Percentiles rank a stretch among this genome's conserved stretches.
Evolutionary conservation across 1,140 invertebrate species (phyloP).

Genomic region (Euwallacea fornicatus): DNA sequence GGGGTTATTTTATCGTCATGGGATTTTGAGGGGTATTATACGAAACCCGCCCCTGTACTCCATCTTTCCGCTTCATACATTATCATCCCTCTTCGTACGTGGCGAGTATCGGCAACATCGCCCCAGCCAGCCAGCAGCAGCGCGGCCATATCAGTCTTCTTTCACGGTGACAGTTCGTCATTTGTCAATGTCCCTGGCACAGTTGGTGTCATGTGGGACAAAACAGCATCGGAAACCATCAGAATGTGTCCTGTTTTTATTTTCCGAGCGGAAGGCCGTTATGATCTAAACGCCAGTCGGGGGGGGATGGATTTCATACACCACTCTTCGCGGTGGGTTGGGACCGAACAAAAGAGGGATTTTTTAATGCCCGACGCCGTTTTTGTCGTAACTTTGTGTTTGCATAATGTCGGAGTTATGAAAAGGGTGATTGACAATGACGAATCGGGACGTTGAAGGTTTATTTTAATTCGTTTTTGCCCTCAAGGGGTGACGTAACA

Average conservation of each 20-base stretch:
- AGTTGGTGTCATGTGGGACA: constrained; percentile 56
- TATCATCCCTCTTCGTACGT: constrained; percentile 15
- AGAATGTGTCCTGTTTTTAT: constrained; percentile 45
- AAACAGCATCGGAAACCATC: constrained; percentile 51
- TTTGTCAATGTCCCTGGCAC: constrained; percentile 55
- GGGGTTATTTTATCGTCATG: no score
- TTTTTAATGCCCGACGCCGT: constrained; percentile 51
- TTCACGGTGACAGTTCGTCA: constrained; percentile 56
- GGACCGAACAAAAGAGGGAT: constrained; percentile 47
- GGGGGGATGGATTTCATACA: constrained; percentile 52
- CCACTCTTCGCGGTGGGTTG: constrained; percentile 8
- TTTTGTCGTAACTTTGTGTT: constrained; percentile 40
- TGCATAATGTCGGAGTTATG: constrained; percentile 28
- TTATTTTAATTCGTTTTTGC: no score
- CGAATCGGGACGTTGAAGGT: constrained; percentile 11
- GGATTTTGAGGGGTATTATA: background rate
- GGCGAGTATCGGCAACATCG: background rate
- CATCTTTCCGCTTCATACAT: constrained; percentile 29
- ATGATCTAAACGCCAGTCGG: constrained; percentile 47
- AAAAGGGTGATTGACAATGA: constrained; percentile 23
- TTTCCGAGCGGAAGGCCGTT: constrained; percentile 29
- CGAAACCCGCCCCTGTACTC: constrained; percentile 16
- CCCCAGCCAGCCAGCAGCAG: constrained; percentile 30
- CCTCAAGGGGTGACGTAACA: no score
- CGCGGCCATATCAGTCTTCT: constrained; percentile 55